Evolutionary conservation across 2,888 invertebrate genomes (phyloP).

Genomic region (Melangyna quadrimaculata): DNA sequence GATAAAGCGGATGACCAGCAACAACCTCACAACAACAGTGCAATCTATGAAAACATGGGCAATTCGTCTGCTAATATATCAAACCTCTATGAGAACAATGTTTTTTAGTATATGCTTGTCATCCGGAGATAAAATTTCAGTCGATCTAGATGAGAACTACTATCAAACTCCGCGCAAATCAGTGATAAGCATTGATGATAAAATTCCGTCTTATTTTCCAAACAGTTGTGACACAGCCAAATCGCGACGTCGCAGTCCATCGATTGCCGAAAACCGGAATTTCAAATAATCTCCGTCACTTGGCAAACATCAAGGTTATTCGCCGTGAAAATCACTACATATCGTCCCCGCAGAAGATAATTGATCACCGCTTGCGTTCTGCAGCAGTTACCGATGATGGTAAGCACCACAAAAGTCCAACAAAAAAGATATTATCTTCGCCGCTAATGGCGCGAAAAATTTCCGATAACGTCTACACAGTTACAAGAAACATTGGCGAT

Average conservation of each 20-base stretch:
- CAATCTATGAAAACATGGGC: conserved; percentile 78
- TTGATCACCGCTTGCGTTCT: conserved; percentile 77
- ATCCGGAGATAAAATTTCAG: background rate
- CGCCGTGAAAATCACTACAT: conserved; percentile 79
- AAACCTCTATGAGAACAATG: conserved; percentile 79
- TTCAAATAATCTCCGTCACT: conserved; percentile 74
- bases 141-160: conserved; percentile 75
- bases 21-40: conserved; percentile 73
- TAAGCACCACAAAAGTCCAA: conserved; percentile 35
- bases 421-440: conserved; percentile 73
- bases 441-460: conserved; percentile 77
- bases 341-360: conserved; percentile 79
- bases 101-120: conserved; percentile 74
- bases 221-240: conserved; percentile 79
- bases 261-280: conserved; percentile 61
- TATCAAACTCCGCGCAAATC: conserved; percentile 79
- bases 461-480: conserved; percentile 79
- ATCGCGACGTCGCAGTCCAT: conserved; percentile 75
- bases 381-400: conserved; percentile 24
- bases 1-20: background rate
- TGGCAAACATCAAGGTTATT: conserved; percentile 75
- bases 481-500: conserved; percentile 74
- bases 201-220: conserved; percentile 81
- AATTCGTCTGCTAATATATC: conserved; percentile 36
- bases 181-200: conserved; percentile 80